Conservation (phyloP, 2,113 vertebrate genomes). For the Sorex araneus region DNA sequence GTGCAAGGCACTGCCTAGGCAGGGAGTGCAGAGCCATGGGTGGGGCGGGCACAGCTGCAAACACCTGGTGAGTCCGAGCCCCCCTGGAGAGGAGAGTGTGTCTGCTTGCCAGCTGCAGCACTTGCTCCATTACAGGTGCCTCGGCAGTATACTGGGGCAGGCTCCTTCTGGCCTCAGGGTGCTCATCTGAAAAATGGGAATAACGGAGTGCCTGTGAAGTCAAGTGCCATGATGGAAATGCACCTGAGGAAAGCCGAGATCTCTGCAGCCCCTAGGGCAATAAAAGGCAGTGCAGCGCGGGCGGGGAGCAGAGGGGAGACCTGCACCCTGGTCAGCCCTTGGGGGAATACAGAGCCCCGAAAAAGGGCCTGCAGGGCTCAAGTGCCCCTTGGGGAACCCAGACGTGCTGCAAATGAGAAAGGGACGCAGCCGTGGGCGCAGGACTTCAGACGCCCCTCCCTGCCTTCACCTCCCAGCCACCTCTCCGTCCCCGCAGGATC, state of each 20-base stretch:
- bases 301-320: too few species aligned
- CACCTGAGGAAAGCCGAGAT: not conserved
- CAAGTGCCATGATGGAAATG: not conserved
- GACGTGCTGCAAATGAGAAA: not conserved
- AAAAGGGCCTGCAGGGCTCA: not conserved
- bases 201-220: not conserved
- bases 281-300: not conserved
- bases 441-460: not conserved
- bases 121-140: not conserved
- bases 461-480: not conserved
- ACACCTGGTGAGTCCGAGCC: not conserved
- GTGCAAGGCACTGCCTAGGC: fast-evolving
- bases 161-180: not conserved
- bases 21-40: fast-evolving
- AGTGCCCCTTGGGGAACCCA: not conserved
- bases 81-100: not conserved
- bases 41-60: too few species aligned
- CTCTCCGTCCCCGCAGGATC: not conserved
- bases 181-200: not conserved
- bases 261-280: not conserved
- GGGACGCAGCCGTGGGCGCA: too few species aligned
- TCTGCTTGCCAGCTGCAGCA: not conserved
- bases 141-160: too few species aligned
- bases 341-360: too few species aligned
- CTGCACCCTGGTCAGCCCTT: too few species aligned